Percentiles rank a stretch among this genome's conserved stretches.
Evolutionary conservation across 2,113 vertebrate genomes (phyloP).

Genomic region (Upupa epops): DNA sequence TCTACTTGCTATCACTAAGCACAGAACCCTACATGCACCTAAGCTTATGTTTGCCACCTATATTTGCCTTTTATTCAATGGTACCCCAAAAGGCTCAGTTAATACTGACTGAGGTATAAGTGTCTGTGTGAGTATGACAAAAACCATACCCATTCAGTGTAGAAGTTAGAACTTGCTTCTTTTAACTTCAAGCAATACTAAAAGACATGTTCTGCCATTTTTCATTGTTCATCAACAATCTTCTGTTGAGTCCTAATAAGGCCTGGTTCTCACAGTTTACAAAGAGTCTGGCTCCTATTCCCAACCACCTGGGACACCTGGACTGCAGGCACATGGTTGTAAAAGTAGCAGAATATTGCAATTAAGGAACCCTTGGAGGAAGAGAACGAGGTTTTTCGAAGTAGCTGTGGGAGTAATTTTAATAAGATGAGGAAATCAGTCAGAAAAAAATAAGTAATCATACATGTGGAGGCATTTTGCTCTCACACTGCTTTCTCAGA

Average conservation of each 20-base stretch:
- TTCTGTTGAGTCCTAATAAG: background rate
- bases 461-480: background rate
- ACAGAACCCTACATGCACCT: background rate
- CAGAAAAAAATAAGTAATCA: background rate
- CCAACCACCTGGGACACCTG: background rate
- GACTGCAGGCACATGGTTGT: background rate
- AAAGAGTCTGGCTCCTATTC: background rate
- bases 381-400: background rate
- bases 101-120: background rate
- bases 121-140: background rate
- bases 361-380: background rate
- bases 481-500: background rate
- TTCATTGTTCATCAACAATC: background rate
- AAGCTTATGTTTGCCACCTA: background rate
- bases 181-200: background rate
- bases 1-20: background rate
- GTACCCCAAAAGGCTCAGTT: background rate
- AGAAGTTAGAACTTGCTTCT: background rate
- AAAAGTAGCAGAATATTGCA: background rate
- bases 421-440: fast-evolving
- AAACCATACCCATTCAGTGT: background rate
- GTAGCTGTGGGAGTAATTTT: background rate
- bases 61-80: background rate
- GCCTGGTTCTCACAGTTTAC: background rate
- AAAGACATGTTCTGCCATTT: background rate